These are phyloP conservation scores for Bellardia pandia DNA, from an alignment of 2,888 invertebrate genomes.

Conservation along the genomic window DNA sequence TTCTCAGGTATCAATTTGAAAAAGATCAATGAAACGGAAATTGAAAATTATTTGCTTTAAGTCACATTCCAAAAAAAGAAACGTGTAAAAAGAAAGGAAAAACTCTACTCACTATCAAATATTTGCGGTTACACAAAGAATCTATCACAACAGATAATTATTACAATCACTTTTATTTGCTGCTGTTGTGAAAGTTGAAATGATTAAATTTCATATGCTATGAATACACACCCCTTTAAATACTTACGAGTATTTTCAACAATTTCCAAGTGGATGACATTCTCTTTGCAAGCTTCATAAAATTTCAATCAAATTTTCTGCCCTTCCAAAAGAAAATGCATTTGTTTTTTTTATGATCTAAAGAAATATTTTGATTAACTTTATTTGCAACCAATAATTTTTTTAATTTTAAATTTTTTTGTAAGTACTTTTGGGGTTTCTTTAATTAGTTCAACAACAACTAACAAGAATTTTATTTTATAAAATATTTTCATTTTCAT, in stretches of 20 bases:
- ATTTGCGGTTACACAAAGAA: neutral
- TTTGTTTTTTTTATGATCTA: neutral
- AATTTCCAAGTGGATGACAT: slow-evolving; percentile 22
- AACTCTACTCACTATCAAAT: too few relatives aligned
- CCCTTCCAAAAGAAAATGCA: slow-evolving; percentile 13
- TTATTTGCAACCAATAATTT: neutral
- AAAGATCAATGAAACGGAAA: slow-evolving; percentile 22
- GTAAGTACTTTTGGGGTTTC: slow-evolving; percentile 53
- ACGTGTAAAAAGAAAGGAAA: neutral
- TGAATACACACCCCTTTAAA: neutral
- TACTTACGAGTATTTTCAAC: neutral
- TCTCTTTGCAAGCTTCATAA: slow-evolving; percentile 15
- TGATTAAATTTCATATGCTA: too few relatives aligned
- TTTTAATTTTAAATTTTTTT: slow-evolving; percentile 7
- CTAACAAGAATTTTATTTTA: neutral
- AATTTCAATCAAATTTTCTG: neutral
- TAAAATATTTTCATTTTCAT: slow-evolving; percentile 22
- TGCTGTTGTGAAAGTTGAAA: neutral
- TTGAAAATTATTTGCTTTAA: neutral
- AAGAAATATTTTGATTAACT: slow-evolving; percentile 24
- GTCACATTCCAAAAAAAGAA: neutral
- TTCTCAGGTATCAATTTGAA: neutral
- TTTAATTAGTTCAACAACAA: slow-evolving; percentile 50
- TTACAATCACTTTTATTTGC: neutral
- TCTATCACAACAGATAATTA: neutral